Base-by-base conservation (phyloP, 2,888 invertebrate genomes). In the Octonoba sinensis region DNA sequence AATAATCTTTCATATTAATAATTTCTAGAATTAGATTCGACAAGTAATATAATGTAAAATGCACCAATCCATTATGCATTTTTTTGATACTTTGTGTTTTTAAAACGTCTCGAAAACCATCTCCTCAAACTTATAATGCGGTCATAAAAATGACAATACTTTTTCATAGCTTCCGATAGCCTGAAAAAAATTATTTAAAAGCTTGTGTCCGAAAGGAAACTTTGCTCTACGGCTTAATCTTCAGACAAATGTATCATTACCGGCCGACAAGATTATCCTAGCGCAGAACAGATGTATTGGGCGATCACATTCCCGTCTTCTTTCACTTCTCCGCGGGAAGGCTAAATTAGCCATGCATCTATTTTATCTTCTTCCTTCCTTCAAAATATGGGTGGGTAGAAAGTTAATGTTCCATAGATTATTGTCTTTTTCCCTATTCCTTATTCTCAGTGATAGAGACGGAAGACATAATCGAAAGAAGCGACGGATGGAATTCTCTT, bases 331-430 rank as follows among this genome's bases (percentile, higher is more conserved):
- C 54, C 56, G 16, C 36, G 20, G 57, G 51, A 44, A 64, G 51
- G 54, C 24, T 62, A 11, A 62, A 51, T 72, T 72, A 60, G 18
- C 60, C 62, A 20, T 44, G 51, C 36, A 44, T 20, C 44, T 24
- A 51, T 72, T 54, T 27, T 13, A 51, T 72, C 47, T 44, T 44
- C 49, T 54, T 51, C 20, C 51, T 62, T 13, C 27, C 27, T 60
- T 47, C n/a, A 47, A 59, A 27, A 46, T 51, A 51, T 36, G 51
- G 49, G 62, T 36, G 20, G 24, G 44, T 51, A 72, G 47, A 44
- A 59, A 62, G 62, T 36, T 64, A 72, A 72, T 72, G 62, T 51
- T 72, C 62, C 62, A 47, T 51, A 44, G 49, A 44, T 49, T 62
- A 72, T 51, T 62, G 62, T 46, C 12, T 49, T 18, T 65, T 27